Evolutionary conservation across 2,888 invertebrate genomes (phyloP).

Genomic region (Choristoneura rosaceana): DNA sequence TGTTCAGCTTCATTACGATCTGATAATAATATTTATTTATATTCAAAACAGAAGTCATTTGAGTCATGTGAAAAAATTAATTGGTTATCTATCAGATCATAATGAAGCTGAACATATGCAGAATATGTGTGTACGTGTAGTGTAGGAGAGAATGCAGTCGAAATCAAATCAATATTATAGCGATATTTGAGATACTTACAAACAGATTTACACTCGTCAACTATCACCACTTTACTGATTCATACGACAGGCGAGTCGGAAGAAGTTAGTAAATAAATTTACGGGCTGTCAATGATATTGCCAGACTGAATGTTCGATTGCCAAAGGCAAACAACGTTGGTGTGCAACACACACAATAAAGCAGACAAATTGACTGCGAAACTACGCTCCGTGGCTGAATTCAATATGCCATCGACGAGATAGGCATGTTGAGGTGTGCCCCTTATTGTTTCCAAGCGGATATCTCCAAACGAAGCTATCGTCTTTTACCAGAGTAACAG

Average conservation of each 20-base stretch:
- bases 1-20: no score
- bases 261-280: slow-evolving; percentile 56
- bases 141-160: no score
- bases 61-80: slow-evolving; percentile 12
- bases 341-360: slow-evolving; percentile 72
- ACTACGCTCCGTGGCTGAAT: slow-evolving; percentile 64
- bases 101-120: background rate
- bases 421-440: slow-evolving; percentile 62
- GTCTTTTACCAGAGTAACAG: slow-evolving; percentile 47
- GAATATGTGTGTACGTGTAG: no score
- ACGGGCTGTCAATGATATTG: slow-evolving; percentile 49
- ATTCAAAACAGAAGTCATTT: slow-evolving; percentile 2
- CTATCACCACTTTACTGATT: slow-evolving; percentile 14
- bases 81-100: background rate
- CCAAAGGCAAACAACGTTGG: slow-evolving; percentile 57
- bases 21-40: no score
- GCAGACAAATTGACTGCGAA: slow-evolving; percentile 78
- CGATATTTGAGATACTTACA: background rate
- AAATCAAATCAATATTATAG: no score
- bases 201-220: slow-evolving; percentile 18
- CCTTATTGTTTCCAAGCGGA: slow-evolving; percentile 72
- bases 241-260: slow-evolving; percentile 38
- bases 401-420: slow-evolving; percentile 63
- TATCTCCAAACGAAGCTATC: slow-evolving; percentile 57
- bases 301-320: slow-evolving; percentile 51